A percentile compares a stretch with the other conserved stretches of the same genome.
phyloP scores from a whole-genome alignment of 2,888 invertebrate genomes.

The Rotaria sp. region DNA sequence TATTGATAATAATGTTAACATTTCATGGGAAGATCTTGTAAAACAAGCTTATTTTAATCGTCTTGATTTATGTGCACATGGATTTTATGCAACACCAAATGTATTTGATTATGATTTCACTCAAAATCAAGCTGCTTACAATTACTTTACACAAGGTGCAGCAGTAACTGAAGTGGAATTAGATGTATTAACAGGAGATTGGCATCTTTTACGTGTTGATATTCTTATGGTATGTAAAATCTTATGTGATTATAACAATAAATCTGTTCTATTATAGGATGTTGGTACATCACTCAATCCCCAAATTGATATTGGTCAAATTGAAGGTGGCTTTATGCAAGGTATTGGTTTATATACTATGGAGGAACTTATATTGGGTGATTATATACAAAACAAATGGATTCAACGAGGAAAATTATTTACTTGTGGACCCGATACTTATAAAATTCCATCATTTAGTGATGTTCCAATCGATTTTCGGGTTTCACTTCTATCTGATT shows the following conservation, averaged over 20 bases:
- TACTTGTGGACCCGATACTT: constrained; percentile 67
- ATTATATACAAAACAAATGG: constrained; percentile 59
- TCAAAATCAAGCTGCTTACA: neutral
- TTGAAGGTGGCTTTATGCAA: constrained; percentile 70
- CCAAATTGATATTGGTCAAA: constrained; percentile 55
- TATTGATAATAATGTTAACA: constrained; percentile 63
- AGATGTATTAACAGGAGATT: constrained; percentile 71
- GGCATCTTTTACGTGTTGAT: constrained; percentile 48
- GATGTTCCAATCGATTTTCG: constrained; percentile 41
- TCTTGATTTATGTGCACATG: constrained; percentile 29
- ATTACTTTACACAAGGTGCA: constrained; percentile 53
- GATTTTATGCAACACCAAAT: constrained; percentile 24
- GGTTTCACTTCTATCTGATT: constrained; percentile 43
- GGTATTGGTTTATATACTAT: constrained; percentile 68
- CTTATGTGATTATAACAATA: too few relatives aligned
- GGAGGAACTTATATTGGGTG: constrained; percentile 66
- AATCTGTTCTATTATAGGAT: too few relatives aligned
- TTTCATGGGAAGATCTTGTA: constrained; percentile 74
- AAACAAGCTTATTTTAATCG: constrained; percentile 32
- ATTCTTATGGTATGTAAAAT: constrained; percentile 45
- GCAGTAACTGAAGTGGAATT: constrained; percentile 65
- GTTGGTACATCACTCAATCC: constrained; percentile 46
- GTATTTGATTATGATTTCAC: neutral
- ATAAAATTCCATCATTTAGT: constrained; percentile 47
- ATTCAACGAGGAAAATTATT: constrained; percentile 64